Evolutionary conservation across 2,888 invertebrate species (phyloP).

Genomic region (Tenthredo scrophulariae): DNA sequence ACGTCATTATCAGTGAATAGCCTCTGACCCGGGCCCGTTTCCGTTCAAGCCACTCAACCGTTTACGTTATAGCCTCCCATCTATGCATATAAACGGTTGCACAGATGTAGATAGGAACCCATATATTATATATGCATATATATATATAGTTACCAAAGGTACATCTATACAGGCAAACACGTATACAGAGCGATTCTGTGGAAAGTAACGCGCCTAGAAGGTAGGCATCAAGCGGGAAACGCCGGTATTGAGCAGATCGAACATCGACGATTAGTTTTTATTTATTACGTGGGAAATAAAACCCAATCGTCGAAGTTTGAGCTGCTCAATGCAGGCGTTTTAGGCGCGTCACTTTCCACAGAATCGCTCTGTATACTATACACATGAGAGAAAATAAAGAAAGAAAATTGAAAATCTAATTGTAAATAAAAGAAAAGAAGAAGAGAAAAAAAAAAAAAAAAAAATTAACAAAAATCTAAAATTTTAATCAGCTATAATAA

Average conservation of each 20-base stretch:
- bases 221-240: too few species aligned
- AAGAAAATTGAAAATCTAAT: neutral
- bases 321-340: too few species aligned
- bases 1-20: constrained; percentile 52
- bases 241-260: too few species aligned
- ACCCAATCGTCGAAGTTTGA: too few species aligned
- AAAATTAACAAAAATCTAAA: neutral
- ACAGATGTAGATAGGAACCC: neutral
- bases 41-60: constrained; percentile 48
- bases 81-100: constrained; percentile 35
- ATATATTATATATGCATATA: neutral
- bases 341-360: too few species aligned
- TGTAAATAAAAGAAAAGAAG: neutral
- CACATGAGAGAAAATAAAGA: neutral
- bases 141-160: neutral
- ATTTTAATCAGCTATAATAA: neutral
- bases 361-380: too few species aligned
- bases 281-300: too few species aligned
- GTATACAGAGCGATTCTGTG: too few species aligned
- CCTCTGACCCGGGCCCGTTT: constrained; percentile 53
- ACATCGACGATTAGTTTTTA: too few species aligned
- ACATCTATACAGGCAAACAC: neutral
- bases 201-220: too few species aligned
- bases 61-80: constrained; percentile 28
- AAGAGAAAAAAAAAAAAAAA: neutral